Conservation (phyloP, 2,888 invertebrate species). For the Gisinianus flammeolus region DNA sequence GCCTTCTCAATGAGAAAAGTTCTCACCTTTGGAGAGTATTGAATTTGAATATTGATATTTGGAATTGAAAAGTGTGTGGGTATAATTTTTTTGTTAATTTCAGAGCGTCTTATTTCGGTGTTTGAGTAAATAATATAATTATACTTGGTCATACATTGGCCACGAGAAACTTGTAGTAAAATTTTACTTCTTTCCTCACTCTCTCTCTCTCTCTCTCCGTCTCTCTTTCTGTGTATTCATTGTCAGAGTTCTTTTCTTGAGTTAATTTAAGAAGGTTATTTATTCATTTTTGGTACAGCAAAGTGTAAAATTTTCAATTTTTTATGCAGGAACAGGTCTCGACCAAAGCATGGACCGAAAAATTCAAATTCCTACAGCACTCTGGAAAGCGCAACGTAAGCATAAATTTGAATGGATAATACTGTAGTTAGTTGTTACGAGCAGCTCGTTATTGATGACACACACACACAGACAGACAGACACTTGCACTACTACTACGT, state of each 20-base stretch:
- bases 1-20: too few species aligned
- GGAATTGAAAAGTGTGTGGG: neutral
- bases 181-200: neutral
- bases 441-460: conserved; percentile 13
- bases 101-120: neutral
- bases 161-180: neutral
- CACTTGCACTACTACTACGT: neutral
- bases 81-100: neutral
- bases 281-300: neutral
- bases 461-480: neutral
- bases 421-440: neutral
- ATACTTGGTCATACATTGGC: neutral
- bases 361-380: conserved; percentile 55
- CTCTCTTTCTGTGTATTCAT: neutral
- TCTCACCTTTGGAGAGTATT: neutral
- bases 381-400: conserved; percentile 58
- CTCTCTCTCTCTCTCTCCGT: neutral
- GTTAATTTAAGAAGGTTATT: neutral
- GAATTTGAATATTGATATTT: neutral
- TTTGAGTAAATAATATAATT: neutral
- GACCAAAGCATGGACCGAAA: conserved; percentile 52
- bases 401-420: conserved; percentile 32
- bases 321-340: conserved; percentile 44
- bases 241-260: neutral
- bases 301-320: conserved; percentile 32